A percentile compares a stretch with the other conserved stretches of the same genome.
Evolutionary conservation across 2,113 vertebrate species (phyloP).

Genomic region (Mirounga angustirostris): DNA sequence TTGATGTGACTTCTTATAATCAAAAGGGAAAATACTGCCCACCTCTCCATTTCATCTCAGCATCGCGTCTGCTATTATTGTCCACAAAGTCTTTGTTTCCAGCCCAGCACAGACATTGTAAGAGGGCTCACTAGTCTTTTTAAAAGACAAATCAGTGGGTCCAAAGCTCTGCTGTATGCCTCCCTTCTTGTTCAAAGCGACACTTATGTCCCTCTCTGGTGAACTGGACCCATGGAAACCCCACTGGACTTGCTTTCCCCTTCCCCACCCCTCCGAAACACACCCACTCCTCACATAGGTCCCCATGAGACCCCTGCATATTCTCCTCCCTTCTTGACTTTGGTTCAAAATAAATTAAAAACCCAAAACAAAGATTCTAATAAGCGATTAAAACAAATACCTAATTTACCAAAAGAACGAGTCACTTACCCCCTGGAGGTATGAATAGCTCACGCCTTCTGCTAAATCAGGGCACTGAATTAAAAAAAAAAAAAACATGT

Average conservation of each 20-base stretch:
- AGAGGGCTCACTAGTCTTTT: neutral
- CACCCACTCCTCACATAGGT: neutral
- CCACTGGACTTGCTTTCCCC: neutral
- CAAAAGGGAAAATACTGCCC: neutral
- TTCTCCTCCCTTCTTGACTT: neutral
- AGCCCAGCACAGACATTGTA: neutral
- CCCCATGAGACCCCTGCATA: accelerated
- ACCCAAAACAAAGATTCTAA: neutral
- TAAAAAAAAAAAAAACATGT: neutral
- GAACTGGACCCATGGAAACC: too few species aligned
- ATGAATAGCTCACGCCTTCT: neutral
- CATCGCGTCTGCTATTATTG: neutral
- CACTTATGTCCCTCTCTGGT: accelerated
- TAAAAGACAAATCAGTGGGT: neutral
- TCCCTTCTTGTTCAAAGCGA: neutral
- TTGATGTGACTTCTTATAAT: neutral
- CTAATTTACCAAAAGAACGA: conserved; percentile 29
- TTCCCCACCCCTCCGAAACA: accelerated
- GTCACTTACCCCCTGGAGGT: conserved; percentile 52
- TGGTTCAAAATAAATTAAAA: conserved; percentile 45
- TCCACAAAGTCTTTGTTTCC: neutral
- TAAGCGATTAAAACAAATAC: conserved; percentile 41
- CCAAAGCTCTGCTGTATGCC: neutral
- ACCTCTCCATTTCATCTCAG: neutral
- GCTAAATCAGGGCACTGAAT: conserved; percentile 18